Conservation (phyloP, 2,113 vertebrate genomes). For the Corynorhinus townsendii region DNA sequence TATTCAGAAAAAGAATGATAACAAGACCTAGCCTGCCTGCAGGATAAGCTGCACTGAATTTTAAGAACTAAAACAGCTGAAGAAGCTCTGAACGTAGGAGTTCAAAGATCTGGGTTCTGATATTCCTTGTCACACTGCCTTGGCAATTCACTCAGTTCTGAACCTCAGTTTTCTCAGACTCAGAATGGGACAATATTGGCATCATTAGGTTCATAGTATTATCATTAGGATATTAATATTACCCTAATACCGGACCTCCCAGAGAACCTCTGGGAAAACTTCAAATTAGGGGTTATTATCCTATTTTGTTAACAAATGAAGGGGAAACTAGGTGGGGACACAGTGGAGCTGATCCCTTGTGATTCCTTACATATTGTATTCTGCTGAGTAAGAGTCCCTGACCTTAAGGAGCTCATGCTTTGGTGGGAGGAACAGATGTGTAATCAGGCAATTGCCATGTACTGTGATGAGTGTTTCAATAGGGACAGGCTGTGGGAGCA, state of each 20-base stretch:
- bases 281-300: neutral
- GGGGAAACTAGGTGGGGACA: neutral
- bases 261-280: neutral
- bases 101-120: conserved; percentile 21
- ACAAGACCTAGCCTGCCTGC: neutral
- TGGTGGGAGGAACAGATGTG: neutral
- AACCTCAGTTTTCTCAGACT: neutral
- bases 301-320: neutral
- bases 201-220: neutral
- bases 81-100: neutral
- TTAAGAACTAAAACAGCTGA: neutral
- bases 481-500: neutral
- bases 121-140: neutral
- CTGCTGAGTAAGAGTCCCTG: neutral
- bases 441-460: neutral
- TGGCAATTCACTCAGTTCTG: neutral
- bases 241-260: neutral
- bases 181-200: neutral
- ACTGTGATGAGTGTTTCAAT: neutral
- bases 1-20: neutral
- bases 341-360: neutral
- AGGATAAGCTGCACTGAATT: neutral
- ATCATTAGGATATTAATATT: neutral
- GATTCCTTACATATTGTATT: neutral
- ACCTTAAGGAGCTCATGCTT: neutral